Base-by-base conservation (phyloP, 1,140 invertebrate genomes). In the Trinorchestia longiramus region DNA sequence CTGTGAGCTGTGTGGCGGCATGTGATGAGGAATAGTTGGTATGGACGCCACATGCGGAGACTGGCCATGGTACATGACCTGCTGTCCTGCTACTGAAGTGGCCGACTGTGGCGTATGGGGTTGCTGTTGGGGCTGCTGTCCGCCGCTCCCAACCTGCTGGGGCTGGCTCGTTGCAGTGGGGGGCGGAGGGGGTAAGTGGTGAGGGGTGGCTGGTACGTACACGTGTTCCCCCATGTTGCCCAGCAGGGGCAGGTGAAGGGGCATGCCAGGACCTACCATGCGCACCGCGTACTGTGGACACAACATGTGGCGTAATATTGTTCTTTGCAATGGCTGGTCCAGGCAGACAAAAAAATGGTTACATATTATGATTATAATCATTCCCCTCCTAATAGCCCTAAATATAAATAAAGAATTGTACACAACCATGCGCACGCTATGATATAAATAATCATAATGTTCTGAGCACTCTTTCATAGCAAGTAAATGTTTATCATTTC, bases 61-160 rank as follows among this genome's bases (percentile, higher is more conserved):
- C 92, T 94, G 92, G 36, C 92, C 92, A 40, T 44, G 92, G 36
- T 94, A 94, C 92, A 94, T 47, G 88, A 90, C 88, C 43, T 90
- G 88, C 44, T 94, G 92, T 36, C 92, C 92, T 11, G 92, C 43
- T 0, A 94, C 92, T 11, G 92, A 47, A 4, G 92, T 94, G 92
- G 44, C 44, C 36, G 92, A 45, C 88, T 90, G 88, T 4, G 88
- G 88, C 41, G 88, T 91, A 41, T 42, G 88, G 15, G 88, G 41
- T 15, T 91, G 88, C 28, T 91, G 88, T 42, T 91, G 88, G 36
- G 92, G 43, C 17, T 94, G 92, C 90, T 92, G 90, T 4, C 43
- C 92, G 43, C 92, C 92, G 92, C 92, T 94, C 11, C 43, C 43
- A 3, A 4, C 88, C 19, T 44, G 92, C 44, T 94, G 92, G 17